Base-by-base conservation (phyloP, 2,888 invertebrate species). In the Rhogogaster chlorosoma region DNA sequence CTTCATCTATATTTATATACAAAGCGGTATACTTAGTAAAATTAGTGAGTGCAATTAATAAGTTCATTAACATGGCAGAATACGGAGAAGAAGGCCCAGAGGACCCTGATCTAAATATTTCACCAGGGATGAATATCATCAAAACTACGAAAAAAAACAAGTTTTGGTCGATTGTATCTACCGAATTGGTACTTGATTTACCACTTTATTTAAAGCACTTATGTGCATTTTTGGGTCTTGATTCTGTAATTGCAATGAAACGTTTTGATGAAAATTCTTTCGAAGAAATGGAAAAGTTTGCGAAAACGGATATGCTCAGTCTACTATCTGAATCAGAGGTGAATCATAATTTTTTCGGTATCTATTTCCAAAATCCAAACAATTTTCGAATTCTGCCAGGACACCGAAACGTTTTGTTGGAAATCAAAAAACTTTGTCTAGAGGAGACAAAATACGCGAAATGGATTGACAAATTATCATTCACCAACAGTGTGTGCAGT, bases 191-290 rank as follows among this genome's bases (percentile, higher is more conserved):
- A 18, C n/a, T 75, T 6, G 75, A 75, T 26, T 26, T 75, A 71
- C 71, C 71, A 12, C 38, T n/a, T 15, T 71, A 64, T 64, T 64
- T 64, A 12, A 64, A 64, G 64, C 64, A 64, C 26, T 64, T 71
- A 71, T 71, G 71, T 71, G 71, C 71, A 36, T 71, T 71, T 36
- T 38, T 15, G 6, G 71, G 71, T 18, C 38, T 36, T 15, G 71
- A 71, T 15, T 71, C 71, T 18, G 38, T n/a, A 15, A n/a, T 38
- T 71, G 71, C 71, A 15, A 71, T 71, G 71, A 71, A 38, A 36
- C 71, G 38, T 15, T 71, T 71, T 71, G 71, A 36, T 71, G 71
- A n/a, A 71, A 71, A 18, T 36, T 64, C 64, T 22, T 71, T 71
- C 38, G 18, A 12, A 38, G 36, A 32, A n/a, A 71, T 71, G 36